Percentiles rank a stretch among this genome's conserved stretches.
Conservation (phyloP, 1,140 invertebrate genomes). For the Monochamus saltuarius region DNA sequence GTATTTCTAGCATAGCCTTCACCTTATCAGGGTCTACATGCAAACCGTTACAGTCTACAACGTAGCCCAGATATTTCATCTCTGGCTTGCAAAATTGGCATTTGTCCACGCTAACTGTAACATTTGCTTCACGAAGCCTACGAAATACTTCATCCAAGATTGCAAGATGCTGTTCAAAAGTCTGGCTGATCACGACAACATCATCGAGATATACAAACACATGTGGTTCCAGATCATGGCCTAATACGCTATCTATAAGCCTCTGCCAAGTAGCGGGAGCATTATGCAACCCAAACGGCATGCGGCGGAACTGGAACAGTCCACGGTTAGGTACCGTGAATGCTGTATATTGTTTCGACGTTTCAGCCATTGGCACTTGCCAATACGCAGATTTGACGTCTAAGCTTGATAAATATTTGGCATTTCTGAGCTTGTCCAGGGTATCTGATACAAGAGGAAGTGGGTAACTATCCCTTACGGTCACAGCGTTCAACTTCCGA, state of each 20-base stretch:
- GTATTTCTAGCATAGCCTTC: slow-evolving; percentile 31
- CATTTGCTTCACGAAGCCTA: slow-evolving; percentile 24
- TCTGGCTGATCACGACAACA: slow-evolving; percentile 41
- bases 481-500: slow-evolving; percentile 46
- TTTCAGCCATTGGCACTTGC: slow-evolving; percentile 41
- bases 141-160: slow-evolving; percentile 33
- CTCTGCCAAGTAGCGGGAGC: slow-evolving; percentile 48
- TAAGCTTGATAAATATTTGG: slow-evolving; percentile 42
- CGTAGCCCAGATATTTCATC: slow-evolving; percentile 48
- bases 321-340: slow-evolving; percentile 48
- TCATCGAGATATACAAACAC: slow-evolving; percentile 47
- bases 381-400: slow-evolving; percentile 47
- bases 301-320: slow-evolving; percentile 44
- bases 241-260: slow-evolving; percentile 47
- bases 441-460: slow-evolving; percentile 38
- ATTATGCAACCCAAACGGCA: slow-evolving; percentile 50
- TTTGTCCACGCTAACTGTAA: slow-evolving; percentile 16
- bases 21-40: slow-evolving; percentile 35
- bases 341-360: slow-evolving; percentile 43
- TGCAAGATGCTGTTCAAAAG: slow-evolving; percentile 46
- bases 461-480: slow-evolving; percentile 43
- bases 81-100: slow-evolving; percentile 44
- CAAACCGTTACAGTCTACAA: slow-evolving; percentile 45
- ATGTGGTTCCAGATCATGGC: slow-evolving; percentile 39
- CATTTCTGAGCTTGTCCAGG: slow-evolving; percentile 38